Conservation (phyloP, 2,888 invertebrate species). For the Miltochrista miniata region DNA sequence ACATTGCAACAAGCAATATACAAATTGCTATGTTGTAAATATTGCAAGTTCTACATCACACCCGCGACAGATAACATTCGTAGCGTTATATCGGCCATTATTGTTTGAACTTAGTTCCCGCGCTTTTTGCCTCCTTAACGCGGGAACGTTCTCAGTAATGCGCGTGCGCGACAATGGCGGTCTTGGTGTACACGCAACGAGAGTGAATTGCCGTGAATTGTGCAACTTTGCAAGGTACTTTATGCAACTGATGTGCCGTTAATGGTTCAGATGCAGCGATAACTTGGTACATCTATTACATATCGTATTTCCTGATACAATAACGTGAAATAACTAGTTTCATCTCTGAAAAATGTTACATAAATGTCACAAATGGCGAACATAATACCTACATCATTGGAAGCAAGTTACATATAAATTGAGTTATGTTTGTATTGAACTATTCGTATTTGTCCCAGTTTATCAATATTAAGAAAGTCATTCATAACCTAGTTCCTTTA, state of each 20-base stretch:
- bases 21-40: constrained; percentile 72
- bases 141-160: constrained; percentile 81
- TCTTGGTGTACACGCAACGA: constrained; percentile 62
- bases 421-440: no score
- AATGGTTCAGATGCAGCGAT: constrained; percentile 68
- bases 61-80: constrained; percentile 72
- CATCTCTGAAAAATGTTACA: constrained; percentile 24
- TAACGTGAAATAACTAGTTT: constrained; percentile 16
- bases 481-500: no score
- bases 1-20: constrained; percentile 58
- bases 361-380: constrained; percentile 19
- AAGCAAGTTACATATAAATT: no score
- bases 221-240: constrained; percentile 63
- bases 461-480: no score
- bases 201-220: constrained; percentile 75
- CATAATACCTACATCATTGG: not conserved
- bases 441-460: no score
- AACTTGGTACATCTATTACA: constrained; percentile 54
- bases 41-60: constrained; percentile 38
- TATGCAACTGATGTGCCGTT: constrained; percentile 77
- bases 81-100: constrained; percentile 79
- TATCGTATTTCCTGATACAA: constrained; percentile 49
- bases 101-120: constrained; percentile 75
- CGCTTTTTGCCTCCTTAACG: constrained; percentile 78
- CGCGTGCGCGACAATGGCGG: constrained; percentile 78